Conservation (phyloP, 2,113 vertebrate genomes). For the Odocoileus virginianus region DNA sequence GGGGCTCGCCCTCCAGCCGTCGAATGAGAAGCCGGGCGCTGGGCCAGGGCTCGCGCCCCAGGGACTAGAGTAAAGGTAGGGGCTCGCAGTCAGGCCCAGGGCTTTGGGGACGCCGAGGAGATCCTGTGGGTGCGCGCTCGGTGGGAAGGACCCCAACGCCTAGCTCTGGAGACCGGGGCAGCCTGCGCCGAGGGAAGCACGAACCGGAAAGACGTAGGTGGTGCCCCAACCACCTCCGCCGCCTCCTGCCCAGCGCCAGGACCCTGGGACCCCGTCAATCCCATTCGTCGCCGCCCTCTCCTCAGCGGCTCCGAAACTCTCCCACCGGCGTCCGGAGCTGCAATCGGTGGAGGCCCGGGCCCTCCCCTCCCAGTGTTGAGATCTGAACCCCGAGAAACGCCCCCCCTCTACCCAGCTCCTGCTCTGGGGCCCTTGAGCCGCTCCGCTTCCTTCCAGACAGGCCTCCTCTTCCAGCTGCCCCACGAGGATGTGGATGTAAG, state of each 20-base stretch:
- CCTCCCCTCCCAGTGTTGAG: background rate
- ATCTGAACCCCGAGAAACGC: background rate
- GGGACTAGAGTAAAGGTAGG: background rate
- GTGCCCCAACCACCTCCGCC: slow-evolving; percentile 92
- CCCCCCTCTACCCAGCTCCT: no score
- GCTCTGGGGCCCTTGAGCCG: background rate
- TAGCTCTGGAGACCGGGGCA: no score
- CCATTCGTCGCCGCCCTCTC: slow-evolving; percentile 75
- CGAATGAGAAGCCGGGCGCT: rapidly evolving
- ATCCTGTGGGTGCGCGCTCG: background rate
- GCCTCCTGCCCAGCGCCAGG: slow-evolving; percentile 86
- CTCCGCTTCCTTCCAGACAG: slow-evolving; percentile 87
- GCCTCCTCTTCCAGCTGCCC: slow-evolving; percentile 94
- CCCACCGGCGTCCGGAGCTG: background rate
- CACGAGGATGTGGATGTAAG: slow-evolving; percentile 90
- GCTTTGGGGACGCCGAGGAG: no score
- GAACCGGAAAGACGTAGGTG: slow-evolving; percentile 89
- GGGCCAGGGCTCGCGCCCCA: no score
- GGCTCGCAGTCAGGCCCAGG: background rate
- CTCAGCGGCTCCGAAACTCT: slow-evolving; percentile 86
- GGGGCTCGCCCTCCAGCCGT: background rate
- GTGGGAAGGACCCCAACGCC: background rate
- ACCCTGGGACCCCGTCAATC: slow-evolving; percentile 33
- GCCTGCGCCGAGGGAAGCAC: background rate
- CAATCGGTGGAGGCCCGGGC: rapidly evolving